Base-by-base conservation (phyloP, 2,888 invertebrate genomes). In the Mesorhabditis belari region DNA sequence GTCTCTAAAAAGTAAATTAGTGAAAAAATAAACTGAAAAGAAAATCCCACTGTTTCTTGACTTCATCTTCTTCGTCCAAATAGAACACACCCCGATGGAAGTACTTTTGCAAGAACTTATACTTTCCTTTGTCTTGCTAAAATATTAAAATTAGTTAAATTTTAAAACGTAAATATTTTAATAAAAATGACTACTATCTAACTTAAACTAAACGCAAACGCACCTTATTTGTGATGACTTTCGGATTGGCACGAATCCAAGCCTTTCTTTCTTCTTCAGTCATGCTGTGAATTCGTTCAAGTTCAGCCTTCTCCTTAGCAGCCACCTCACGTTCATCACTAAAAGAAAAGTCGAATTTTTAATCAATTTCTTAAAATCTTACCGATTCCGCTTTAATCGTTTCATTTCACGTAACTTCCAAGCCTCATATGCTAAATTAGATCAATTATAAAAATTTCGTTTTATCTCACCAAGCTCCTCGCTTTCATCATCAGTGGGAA, bases 41-140 rank as follows among this genome's bases (percentile, higher is more conserved):
- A 44, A 9, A 26, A 21, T 21, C 49, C 51, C 26, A 9, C 28
- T 52, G 28, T 62, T 49, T 69, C 24, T 62, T 65, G 26, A 80
- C 75, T n/a, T 77, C 75, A 53, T 80, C 77, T 57, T 77, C 77
- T 64, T 81, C 81, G 78, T 87, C 87, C 87, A 99, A 85, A 82
- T 92, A 98, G 87, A 98, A 99, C 3, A 92, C 96, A 83, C 98
- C 98, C 80, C 98, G 88, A 86, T 99, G 98, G 82, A 93, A 99
- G 83, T 98, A 99, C 82, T 99, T 99, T 85, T 99, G 98, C 74
- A 99, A 85, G 84, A 96, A 99, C 84, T 96, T 96, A 86, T 98
- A 98, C 85, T 98, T 98, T 64, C 98, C 95, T 84, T 95, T 95
- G 58, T 88, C 87, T 0, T 91, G 88, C 82, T 73, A 60, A 55